Evolutionary conservation across 2,797 vertebrate genomes (phyloP).

Genomic region (Xiphophorus birchmanni): DNA sequence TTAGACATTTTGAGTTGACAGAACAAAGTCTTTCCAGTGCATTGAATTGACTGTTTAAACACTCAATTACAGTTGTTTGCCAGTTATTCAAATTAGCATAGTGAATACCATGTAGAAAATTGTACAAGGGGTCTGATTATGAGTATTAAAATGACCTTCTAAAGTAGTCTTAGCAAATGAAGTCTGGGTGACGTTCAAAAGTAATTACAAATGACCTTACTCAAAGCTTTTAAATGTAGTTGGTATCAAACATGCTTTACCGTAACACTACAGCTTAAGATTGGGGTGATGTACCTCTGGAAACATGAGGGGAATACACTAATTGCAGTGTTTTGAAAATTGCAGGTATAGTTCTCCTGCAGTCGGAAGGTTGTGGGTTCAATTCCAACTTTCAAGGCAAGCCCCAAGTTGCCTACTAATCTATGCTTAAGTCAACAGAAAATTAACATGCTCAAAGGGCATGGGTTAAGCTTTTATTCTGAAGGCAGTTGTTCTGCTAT

Average conservation of each 20-base stretch:
- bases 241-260: not conserved
- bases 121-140: not conserved
- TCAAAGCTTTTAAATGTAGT: not conserved
- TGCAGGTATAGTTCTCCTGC: not conserved
- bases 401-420: not conserved
- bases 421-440: not conserved
- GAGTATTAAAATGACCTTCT: not conserved
- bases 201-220: not conserved
- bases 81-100: not conserved
- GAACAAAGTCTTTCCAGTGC: not conserved
- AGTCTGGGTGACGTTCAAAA: not conserved
- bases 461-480: too few relatives aligned
- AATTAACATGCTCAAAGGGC: too few relatives aligned
- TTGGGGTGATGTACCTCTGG: not conserved
- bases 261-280: not conserved
- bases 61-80: not conserved
- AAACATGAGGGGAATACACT: not conserved
- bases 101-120: not conserved
- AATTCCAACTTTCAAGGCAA: not conserved
- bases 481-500: too few relatives aligned
- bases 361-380: not conserved
- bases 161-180: not conserved
- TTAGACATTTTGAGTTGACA: conserved; percentile 44
- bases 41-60: not conserved
- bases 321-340: not conserved